phyloP scores from a whole-genome alignment of 2,888 invertebrate species.

The Phortica okadai region DNA sequence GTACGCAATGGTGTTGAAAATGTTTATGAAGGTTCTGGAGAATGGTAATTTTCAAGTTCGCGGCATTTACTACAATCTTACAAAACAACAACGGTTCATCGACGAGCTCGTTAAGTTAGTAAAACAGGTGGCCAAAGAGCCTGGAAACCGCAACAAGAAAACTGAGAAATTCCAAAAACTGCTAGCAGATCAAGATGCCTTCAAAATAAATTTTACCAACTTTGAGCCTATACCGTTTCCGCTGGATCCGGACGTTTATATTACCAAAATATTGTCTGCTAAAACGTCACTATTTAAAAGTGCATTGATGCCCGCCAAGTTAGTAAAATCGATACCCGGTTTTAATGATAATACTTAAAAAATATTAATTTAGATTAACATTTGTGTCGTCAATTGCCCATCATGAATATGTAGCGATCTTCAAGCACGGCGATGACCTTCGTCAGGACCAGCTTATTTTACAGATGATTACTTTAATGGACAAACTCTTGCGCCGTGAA shows the following conservation, averaged over 20 bases:
- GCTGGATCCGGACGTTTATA: constrained; percentile 92
- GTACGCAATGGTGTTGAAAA: constrained; percentile 93
- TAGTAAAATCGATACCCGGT: constrained; percentile 37
- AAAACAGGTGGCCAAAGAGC: constrained; percentile 91
- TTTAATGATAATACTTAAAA: neutral
- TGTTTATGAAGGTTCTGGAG: constrained; percentile 86
- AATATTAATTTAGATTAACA: constrained; percentile 80
- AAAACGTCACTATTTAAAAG: constrained; percentile 97
- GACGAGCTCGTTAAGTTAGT: constrained; percentile 92
- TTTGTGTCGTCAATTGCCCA: constrained; percentile 86
- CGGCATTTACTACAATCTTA: constrained; percentile 85
- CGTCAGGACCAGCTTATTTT: constrained; percentile 98
- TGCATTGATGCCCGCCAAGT: constrained; percentile 93
- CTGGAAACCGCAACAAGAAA: constrained; percentile 94
- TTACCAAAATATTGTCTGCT: constrained; percentile 91
- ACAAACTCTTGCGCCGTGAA: constrained; percentile 93
- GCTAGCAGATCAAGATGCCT: constrained; percentile 86
- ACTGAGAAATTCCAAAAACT: constrained; percentile 91
- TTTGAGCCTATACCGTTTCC: constrained; percentile 97
- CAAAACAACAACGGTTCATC: constrained; percentile 92
- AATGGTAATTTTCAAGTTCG: constrained; percentile 84
- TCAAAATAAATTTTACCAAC: constrained; percentile 90
- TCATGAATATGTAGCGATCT: constrained; percentile 93
- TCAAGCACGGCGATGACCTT: constrained; percentile 98
- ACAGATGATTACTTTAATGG: constrained; percentile 99